These are phyloP conservation scores for Subacronicta megacephala DNA, from an alignment of 2,888 invertebrate species.

Conservation along the genomic window DNA sequence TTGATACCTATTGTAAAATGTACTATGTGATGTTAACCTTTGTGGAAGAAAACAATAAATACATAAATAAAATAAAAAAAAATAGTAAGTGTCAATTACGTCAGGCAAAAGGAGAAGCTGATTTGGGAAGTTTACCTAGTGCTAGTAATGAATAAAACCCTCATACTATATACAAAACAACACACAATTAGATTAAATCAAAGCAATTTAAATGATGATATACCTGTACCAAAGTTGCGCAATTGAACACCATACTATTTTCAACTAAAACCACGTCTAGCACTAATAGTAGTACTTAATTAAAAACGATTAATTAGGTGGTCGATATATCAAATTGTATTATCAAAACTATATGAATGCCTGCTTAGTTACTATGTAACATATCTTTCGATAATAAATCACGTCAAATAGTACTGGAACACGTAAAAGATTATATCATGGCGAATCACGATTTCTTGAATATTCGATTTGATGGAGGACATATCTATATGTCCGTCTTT, in stretches of 20 bases:
- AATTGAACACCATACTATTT: slow-evolving; percentile 67
- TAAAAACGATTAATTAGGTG: slow-evolving; percentile 9
- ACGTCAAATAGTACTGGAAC: slow-evolving; percentile 30
- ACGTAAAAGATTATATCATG: slow-evolving; percentile 5
- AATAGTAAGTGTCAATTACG: too few relatives aligned
- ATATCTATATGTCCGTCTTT: too few relatives aligned
- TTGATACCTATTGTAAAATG: too few relatives aligned
- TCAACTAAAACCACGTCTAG: slow-evolving; percentile 40
- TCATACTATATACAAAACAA: neutral
- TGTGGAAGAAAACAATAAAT: too few relatives aligned
- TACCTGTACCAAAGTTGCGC: slow-evolving; percentile 74
- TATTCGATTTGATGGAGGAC: neutral
- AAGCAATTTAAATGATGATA: slow-evolving; percentile 13
- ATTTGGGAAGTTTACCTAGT: too few relatives aligned
- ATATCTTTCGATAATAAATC: slow-evolving; percentile 34
- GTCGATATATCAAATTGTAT: slow-evolving; percentile 19
- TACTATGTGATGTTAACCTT: too few relatives aligned
- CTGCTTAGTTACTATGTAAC: slow-evolving; percentile 48
- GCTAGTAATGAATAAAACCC: too few relatives aligned
- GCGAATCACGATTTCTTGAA: neutral
- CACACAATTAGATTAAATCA: neutral
- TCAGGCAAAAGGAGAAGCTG: too few relatives aligned
- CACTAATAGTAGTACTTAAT: slow-evolving; percentile 36
- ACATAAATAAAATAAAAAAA: too few relatives aligned
- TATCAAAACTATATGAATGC: slow-evolving; percentile 6